Conservation (phyloP, 2,888 invertebrate genomes). For the Eupeodes luniger region DNA sequence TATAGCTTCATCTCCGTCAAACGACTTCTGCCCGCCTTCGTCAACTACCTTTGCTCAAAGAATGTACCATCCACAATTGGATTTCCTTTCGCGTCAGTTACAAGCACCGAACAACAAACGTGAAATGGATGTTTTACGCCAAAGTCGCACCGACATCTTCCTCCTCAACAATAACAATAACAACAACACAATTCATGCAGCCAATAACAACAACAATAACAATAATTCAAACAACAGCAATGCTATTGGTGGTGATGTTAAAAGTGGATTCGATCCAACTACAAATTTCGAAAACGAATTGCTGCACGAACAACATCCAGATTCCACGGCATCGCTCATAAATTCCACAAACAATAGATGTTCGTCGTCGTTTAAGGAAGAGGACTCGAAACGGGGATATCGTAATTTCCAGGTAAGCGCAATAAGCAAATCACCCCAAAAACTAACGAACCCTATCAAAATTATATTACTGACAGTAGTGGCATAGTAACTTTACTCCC, state of each 20-base stretch:
- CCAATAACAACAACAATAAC: slow-evolving; percentile 76
- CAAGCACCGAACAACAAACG: slow-evolving; percentile 79
- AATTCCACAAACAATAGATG: slow-evolving; percentile 79
- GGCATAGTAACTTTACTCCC: slow-evolving; percentile 4
- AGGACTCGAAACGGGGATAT: slow-evolving; percentile 81
- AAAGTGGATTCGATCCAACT: slow-evolving; percentile 59
- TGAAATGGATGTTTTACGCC: slow-evolving; percentile 78
- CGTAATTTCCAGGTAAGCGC: slow-evolving; percentile 83
- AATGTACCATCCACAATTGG: slow-evolving; percentile 78
- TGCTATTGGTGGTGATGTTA: slow-evolving; percentile 64
- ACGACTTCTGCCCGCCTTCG: slow-evolving; percentile 12
- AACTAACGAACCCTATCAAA: slow-evolving; percentile 44
- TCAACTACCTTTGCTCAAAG: slow-evolving; percentile 16
- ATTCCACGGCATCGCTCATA: slow-evolving; percentile 81
- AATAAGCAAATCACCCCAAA: slow-evolving; percentile 33
- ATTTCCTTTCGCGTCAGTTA: slow-evolving; percentile 81
- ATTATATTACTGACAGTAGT: not conserved
- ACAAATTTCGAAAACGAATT: slow-evolving; percentile 61
- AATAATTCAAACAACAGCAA: slow-evolving; percentile 64
- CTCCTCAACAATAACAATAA: slow-evolving; percentile 77
- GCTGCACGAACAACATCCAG: slow-evolving; percentile 82
- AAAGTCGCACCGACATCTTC: slow-evolving; percentile 78
- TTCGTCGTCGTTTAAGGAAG: slow-evolving; percentile 81
- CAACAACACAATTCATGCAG: slow-evolving; percentile 73
- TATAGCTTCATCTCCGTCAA: slow-evolving; percentile 49